Evolutionary conservation across 2,888 invertebrate species (phyloP).

Genomic region (Anarsia innoxiella): DNA sequence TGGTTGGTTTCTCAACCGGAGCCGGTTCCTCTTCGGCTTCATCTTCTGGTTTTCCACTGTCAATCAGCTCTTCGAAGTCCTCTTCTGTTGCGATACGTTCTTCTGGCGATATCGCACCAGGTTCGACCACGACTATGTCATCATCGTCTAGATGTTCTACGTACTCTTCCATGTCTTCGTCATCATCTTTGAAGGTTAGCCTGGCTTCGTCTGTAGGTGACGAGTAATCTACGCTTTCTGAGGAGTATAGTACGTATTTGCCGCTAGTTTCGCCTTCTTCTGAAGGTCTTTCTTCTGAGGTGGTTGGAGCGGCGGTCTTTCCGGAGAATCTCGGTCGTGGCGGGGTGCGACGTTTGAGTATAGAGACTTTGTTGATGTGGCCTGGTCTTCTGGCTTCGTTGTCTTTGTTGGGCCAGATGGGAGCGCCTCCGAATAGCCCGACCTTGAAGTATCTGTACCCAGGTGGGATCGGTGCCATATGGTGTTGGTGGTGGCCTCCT

Average conservation of each 20-base stretch:
- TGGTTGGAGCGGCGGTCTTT: conserved; percentile 38
- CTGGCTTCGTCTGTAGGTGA: conserved; percentile 72
- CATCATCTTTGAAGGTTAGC: conserved; percentile 43
- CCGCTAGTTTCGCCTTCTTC: conserved; percentile 59
- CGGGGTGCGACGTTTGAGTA: conserved; percentile 76
- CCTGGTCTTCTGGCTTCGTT: conserved; percentile 48
- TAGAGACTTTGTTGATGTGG: conserved; percentile 73
- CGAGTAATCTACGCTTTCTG: conserved; percentile 76
- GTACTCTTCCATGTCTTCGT: conserved; percentile 51
- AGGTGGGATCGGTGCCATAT: conserved; percentile 73
- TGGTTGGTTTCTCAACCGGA: conserved; percentile 54
- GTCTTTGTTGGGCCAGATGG: conserved; percentile 76
- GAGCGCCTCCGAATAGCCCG: conserved; percentile 79
- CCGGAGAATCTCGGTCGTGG: conserved; percentile 64
- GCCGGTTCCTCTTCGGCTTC: conserved; percentile 46
- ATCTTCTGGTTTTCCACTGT: conserved; percentile 76
- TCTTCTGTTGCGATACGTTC: conserved; percentile 79
- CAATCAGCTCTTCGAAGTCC: conserved; percentile 80
- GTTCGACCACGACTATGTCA: conserved; percentile 78
- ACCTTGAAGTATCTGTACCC: conserved; percentile 77
- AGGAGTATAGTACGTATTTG: conserved; percentile 78
- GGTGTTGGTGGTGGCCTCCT: conserved; percentile 66
- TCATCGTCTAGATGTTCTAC: conserved; percentile 70
- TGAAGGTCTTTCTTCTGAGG: conserved; percentile 19
- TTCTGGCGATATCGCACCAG: conserved; percentile 76